Evolutionary conservation across 1,140 invertebrate genomes (phyloP).

Genomic region (Caenorhabditis elegans): WBcel235 BX284606.5:6089001-6089500

Average conservation of each 20-base stretch:
- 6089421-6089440: slow-evolving; percentile 62
- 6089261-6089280: not conserved
- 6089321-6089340: not conserved
- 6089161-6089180: not conserved
- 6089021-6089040: not conserved
- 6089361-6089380: not conserved
- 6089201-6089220: slow-evolving; percentile 24
- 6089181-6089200: not conserved
- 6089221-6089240: slow-evolving; percentile 19
- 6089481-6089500: slow-evolving; percentile 88
- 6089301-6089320: not conserved
- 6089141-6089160: not conserved
- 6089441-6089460: slow-evolving; percentile 79
- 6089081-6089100: slow-evolving; percentile 10
- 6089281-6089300: too few relatives aligned
- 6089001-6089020: too few relatives aligned
- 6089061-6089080: not conserved
- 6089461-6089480: slow-evolving; percentile 94
- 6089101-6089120: slow-evolving; percentile 21
- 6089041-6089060: slow-evolving; percentile 7
- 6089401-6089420: slow-evolving; percentile 60
- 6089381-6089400: slow-evolving; percentile 56
- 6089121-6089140: slow-evolving; percentile 29
- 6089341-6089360: not conserved
- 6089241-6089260: not conserved